phyloP scores from a whole-genome alignment of 2,888 invertebrate species.

The Hypselothyrea guttata region DNA sequence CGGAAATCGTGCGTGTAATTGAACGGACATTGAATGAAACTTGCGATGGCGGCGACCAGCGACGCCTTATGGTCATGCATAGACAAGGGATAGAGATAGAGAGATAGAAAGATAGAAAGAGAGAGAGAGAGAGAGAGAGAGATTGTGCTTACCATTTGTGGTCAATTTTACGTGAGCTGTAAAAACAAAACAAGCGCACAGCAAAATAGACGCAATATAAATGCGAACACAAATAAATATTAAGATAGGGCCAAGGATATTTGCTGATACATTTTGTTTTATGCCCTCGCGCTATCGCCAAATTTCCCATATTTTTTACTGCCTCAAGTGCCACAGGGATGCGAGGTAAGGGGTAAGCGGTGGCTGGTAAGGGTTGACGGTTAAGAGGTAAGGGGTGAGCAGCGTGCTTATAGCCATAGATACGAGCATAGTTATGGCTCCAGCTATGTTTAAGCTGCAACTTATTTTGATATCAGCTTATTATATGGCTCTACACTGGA shows the following conservation, averaged over 20 bases:
- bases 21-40: slow-evolving; percentile 73
- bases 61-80: slow-evolving; percentile 27
- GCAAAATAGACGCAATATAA: slow-evolving; percentile 45
- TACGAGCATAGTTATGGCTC: too few relatives aligned
- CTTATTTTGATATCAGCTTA: too few relatives aligned
- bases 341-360: not conserved
- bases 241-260: slow-evolving; percentile 61
- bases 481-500: too few relatives aligned
- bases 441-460: too few relatives aligned
- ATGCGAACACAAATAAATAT: slow-evolving; percentile 68
- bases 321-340: slow-evolving; percentile 8
- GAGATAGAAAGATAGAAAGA: not conserved
- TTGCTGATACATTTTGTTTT: slow-evolving; percentile 71
- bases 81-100: too few relatives aligned
- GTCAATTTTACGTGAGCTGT: slow-evolving; percentile 71
- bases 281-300: slow-evolving; percentile 37
- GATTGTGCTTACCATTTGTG: slow-evolving; percentile 56
- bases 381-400: too few relatives aligned
- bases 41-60: slow-evolving; percentile 51
- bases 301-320: slow-evolving; percentile 45
- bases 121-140: not conserved
- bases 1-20: slow-evolving; percentile 77
- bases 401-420: too few relatives aligned
- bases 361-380: too few relatives aligned
- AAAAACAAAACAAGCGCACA: slow-evolving; percentile 61